A percentile compares a stretch with the other conserved stretches of the same genome.
phyloP scores from a whole-genome alignment of 2,888 invertebrate species.

The Carabus problematicus region DNA sequence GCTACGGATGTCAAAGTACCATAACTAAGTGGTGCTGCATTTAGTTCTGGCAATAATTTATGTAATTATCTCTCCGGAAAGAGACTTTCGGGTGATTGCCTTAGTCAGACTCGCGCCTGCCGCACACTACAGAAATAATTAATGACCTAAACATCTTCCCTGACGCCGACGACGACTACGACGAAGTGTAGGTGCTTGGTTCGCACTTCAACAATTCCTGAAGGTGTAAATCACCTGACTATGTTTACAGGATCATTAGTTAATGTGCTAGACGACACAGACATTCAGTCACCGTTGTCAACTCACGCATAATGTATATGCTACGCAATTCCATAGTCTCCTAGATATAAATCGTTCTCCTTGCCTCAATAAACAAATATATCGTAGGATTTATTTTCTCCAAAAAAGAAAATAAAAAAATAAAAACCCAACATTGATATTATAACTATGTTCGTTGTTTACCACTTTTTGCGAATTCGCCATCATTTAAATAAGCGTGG shows the following conservation, averaged over 20 bases:
- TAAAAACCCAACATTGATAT: too few species aligned
- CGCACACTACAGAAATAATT: constrained; percentile 21
- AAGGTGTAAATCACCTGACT: constrained; percentile 26
- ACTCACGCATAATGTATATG: too few species aligned
- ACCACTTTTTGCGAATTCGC: too few species aligned
- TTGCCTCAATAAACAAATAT: too few species aligned
- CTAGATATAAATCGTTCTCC: too few species aligned
- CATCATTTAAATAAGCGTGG: too few species aligned
- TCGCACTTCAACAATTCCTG: constrained; percentile 16
- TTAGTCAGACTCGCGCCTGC: constrained; percentile 13
- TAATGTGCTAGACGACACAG: constrained; percentile 5
- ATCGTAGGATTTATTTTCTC: too few species aligned
- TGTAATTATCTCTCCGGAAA: constrained; percentile 37
- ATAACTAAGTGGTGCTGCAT: constrained; percentile 34
- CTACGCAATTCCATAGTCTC: too few species aligned
- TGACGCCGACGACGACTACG: neutral
- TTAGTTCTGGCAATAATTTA: constrained; percentile 38
- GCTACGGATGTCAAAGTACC: constrained; percentile 19
- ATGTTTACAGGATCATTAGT: constrained; percentile 30
- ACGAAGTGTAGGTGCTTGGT: neutral
- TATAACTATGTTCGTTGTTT: too few species aligned
- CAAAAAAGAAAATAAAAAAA: too few species aligned
- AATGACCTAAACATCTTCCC: constrained; percentile 36
- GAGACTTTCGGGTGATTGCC: constrained; percentile 27
- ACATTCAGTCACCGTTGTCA: too few species aligned